Evolutionary conservation across 37 sponge, comb jelly and placozoan genomes (phyloP).

Genomic region (Dysidea cf. avara): DNA sequence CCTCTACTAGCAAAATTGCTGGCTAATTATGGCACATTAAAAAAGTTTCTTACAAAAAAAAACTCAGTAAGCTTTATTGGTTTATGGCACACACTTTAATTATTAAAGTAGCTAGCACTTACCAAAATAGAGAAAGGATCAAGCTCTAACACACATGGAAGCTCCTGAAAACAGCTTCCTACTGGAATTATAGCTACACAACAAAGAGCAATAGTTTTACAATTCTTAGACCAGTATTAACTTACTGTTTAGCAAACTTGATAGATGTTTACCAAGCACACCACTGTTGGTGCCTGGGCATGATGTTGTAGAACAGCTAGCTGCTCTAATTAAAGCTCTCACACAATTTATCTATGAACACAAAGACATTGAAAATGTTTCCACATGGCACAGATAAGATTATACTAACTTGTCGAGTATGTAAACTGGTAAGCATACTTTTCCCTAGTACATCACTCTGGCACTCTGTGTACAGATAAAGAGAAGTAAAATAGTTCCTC

Average conservation of each 20-base stretch:
- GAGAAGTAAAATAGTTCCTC: neutral
- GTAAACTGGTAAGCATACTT: neutral
- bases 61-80: too few species aligned
- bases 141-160: conserved; percentile 51
- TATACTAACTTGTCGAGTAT: conserved; percentile 8
- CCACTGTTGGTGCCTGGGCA: neutral
- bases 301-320: neutral
- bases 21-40: too few species aligned
- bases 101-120: too few species aligned
- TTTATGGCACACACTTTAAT: too few species aligned
- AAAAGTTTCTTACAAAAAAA: too few species aligned
- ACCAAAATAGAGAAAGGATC: conserved; percentile 57
- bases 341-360: too few species aligned
- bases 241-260: conserved; percentile 11
- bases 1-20: neutral
- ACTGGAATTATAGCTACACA: conserved; percentile 22
- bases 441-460: neutral
- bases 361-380: too few species aligned
- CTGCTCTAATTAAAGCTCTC: too few species aligned
- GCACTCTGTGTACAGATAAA: neutral
- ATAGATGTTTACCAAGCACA: conserved; percentile 7
- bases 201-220: neutral
- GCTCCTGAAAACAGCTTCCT: conserved; percentile 17
- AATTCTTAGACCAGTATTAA: too few species aligned
- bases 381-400: too few species aligned